Evolutionary conservation across 2,797 vertebrate species (phyloP).

Genomic region (Echiichthys vipera): DNA sequence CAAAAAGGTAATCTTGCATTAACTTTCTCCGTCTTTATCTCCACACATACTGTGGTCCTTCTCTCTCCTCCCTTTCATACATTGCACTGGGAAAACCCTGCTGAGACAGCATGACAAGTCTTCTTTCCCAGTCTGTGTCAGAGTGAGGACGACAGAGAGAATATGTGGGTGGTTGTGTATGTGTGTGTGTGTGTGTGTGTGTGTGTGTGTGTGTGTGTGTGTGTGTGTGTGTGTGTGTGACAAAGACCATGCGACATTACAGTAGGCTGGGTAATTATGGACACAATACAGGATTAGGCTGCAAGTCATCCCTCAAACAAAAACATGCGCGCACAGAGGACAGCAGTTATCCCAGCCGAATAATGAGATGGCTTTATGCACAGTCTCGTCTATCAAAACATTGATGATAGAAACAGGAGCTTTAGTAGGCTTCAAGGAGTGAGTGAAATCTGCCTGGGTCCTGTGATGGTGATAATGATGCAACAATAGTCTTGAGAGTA

Average conservation of each 20-base stretch:
- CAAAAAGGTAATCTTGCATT: neutral
- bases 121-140: slow-evolving; percentile 32
- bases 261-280: slow-evolving; percentile 60
- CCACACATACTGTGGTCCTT: neutral
- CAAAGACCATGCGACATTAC: slow-evolving; percentile 53
- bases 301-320: slow-evolving; percentile 62
- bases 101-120: slow-evolving; percentile 48
- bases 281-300: slow-evolving; percentile 68
- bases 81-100: slow-evolving; percentile 51
- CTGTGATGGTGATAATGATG: slow-evolving; percentile 26
- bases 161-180: neutral
- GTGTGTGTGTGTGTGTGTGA: neutral
- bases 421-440: slow-evolving; percentile 25
- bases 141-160: slow-evolving; percentile 14
- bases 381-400: slow-evolving; percentile 45
- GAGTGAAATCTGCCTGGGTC: slow-evolving; percentile 35
- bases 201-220: neutral
- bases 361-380: slow-evolving; percentile 21
- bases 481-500: neutral
- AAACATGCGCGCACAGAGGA: slow-evolving; percentile 28
- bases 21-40: neutral
- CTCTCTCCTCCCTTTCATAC: slow-evolving; percentile 12
- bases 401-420: slow-evolving; percentile 16
- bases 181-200: neutral
- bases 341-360: slow-evolving; percentile 47